Evolutionary conservation across 2,888 invertebrate genomes (phyloP), one percentile per base, ranked within the genome.

Genomic region (Dynastes grantii): DNA sequence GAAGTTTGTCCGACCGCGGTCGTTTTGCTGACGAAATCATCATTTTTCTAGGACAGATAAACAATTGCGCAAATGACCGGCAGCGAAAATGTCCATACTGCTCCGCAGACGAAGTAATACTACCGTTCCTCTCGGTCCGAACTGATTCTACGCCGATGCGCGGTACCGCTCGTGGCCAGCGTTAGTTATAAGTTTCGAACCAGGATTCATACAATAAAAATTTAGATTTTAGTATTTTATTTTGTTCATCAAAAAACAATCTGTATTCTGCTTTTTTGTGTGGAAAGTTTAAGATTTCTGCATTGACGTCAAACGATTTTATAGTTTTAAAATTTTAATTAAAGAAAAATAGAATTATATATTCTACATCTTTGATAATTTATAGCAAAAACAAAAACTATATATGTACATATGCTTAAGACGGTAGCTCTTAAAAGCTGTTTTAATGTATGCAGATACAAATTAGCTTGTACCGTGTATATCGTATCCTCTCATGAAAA

Each of bases 191-290:
- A 11, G 45, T 49, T 22, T 68, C 22, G 27, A 45, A 68, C 13
- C 13, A 68, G 13, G 45, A 49, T 68, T 22, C 32, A 40, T 45
- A 37, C 16, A 68, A 51, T 45, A 73, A n/a, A 73, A 73, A 58
- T 61, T 58, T 61, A 73, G 37, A 73, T 73, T 61, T 73, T 73
- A 61, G 58, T 27, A 58, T 73, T 73, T 37, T 73, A 40, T 73
- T 61, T 73, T 61, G 27, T 51, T 68, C 9, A 53, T 53, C 29
- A 29, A 22, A n/a, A 61, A 11, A 61, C 45, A 45, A 45, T 45
- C 45, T 61, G 27, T 58, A 40, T 32, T 70, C 16, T 53, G 53
- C 29, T 37, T 45, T 61, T 40, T 40, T 37, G 29, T 45, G 22
- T 45, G 73, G 73, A 73, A 73, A 58, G 40, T 73, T 61, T 73